These are phyloP conservation scores for Diachrysia chrysitis DNA, from an alignment of 2,888 invertebrate genomes.

Conservation along the genomic window DNA sequence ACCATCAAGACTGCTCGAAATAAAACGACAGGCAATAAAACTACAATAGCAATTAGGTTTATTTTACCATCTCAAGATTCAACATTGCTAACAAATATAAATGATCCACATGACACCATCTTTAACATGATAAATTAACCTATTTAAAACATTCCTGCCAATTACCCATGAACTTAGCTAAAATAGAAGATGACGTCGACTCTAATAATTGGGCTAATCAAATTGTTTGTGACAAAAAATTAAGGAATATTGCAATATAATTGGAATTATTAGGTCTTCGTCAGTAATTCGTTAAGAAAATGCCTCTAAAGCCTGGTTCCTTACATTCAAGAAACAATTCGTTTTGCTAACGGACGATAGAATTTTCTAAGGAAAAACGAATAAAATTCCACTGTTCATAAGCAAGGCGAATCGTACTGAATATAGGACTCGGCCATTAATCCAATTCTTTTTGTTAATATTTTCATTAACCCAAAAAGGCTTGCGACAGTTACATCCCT, in stretches of 20 bases:
- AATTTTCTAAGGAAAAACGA: no score
- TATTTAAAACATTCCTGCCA: constrained; percentile 12
- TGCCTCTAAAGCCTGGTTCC: no score
- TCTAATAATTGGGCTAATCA: constrained; percentile 38
- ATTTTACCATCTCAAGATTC: not conserved
- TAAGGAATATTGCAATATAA: constrained; percentile 34
- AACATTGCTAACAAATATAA: not conserved
- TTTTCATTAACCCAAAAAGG: no score
- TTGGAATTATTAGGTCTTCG: constrained; percentile 29
- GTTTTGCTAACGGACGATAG: no score
- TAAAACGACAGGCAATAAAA: no score
- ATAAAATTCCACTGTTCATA: no score
- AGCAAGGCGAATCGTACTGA: no score
- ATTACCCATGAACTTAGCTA: constrained; percentile 19
- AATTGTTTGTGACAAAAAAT: constrained; percentile 47
- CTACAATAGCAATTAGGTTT: not conserved
- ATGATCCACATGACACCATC: not conserved
- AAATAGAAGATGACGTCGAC: constrained; percentile 43
- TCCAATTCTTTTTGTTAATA: no score
- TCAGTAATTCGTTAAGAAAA: constrained; percentile 1
- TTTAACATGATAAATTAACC: not conserved
- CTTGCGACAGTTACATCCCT: no score
- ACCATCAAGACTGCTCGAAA: no score
- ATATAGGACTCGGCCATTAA: no score
- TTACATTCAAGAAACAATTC: no score